A percentile compares a stretch with the other conserved stretches of the same genome.
Conservation (phyloP, 2,888 invertebrate genomes). For the Axea sp. region DNA sequence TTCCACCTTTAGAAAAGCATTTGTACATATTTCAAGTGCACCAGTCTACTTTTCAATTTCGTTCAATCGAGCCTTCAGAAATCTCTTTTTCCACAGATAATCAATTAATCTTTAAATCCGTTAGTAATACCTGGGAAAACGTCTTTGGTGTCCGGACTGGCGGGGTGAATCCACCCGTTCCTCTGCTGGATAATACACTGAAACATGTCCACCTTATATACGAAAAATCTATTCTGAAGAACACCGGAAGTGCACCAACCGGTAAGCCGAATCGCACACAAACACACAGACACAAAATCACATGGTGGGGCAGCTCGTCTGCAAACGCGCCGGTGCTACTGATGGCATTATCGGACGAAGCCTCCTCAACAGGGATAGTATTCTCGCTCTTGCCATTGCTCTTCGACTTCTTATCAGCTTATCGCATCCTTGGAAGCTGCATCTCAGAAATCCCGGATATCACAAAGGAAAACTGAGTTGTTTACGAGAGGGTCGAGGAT, state of each 20-base stretch:
- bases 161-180: slow-evolving; percentile 87
- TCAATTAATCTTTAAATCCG: too few species aligned
- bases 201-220: slow-evolving; percentile 82
- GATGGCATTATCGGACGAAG: slow-evolving; percentile 41
- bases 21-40: too few species aligned
- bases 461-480: slow-evolving; percentile 3
- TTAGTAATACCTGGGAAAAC: slow-evolving; percentile 87
- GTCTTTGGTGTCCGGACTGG: slow-evolving; percentile 86
- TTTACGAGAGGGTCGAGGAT: too few species aligned
- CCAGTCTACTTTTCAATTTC: too few species aligned
- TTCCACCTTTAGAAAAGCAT: too few species aligned
- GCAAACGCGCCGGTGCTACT: slow-evolving; percentile 42
- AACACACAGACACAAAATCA: slow-evolving; percentile 22
- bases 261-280: slow-evolving; percentile 22
- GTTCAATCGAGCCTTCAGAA: too few species aligned
- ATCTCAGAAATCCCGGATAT: slow-evolving; percentile 17
- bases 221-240: slow-evolving; percentile 23
- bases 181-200: slow-evolving; percentile 91
- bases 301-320: slow-evolving; percentile 24
- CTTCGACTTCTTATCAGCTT: slow-evolving; percentile 28
- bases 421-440: slow-evolving; percentile 39
- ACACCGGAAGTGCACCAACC: slow-evolving; percentile 37
- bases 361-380: slow-evolving; percentile 18
- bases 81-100: too few species aligned
- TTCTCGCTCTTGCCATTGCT: slow-evolving; percentile 21